phyloP scores from a whole-genome alignment of 1,140 invertebrate genomes.

The Mesaphorura yosii region DNA sequence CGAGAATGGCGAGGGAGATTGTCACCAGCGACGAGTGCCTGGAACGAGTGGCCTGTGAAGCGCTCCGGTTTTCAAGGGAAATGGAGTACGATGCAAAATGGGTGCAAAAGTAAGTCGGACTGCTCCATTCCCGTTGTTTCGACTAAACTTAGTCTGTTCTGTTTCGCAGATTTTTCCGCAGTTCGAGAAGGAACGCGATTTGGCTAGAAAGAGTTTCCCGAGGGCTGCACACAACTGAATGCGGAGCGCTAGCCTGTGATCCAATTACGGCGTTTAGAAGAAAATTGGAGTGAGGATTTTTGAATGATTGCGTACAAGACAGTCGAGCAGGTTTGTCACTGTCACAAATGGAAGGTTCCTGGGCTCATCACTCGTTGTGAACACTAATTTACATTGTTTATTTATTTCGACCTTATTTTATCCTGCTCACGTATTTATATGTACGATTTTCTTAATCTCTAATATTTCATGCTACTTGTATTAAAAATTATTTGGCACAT shows the following conservation, averaged over 20 bases:
- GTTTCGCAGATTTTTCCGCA: neutral
- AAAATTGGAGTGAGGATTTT: too few relatives aligned
- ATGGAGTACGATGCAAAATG: neutral
- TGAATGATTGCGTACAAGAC: too few relatives aligned
- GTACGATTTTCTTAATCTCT: neutral
- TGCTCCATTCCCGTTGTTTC: neutral
- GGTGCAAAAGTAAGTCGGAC: conserved; percentile 1
- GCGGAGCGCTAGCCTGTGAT: neutral
- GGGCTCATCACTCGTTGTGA: too few relatives aligned
- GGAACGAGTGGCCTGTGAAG: conserved; percentile 5
- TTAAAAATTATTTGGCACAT: neutral
- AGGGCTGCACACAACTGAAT: neutral
- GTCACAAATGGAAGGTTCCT: too few relatives aligned
- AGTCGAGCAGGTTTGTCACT: too few relatives aligned
- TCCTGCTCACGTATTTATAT: too few relatives aligned
- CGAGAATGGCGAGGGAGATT: neutral
- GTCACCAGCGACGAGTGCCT: neutral
- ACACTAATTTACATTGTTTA: too few relatives aligned
- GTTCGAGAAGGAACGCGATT: neutral
- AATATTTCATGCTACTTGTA: neutral
- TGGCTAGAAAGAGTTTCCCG: conserved; percentile 4
- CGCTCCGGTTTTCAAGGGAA: neutral
- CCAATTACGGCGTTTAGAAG: neutral
- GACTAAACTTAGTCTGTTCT: neutral
- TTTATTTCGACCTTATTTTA: too few relatives aligned